Conservation (phyloP, 2,888 invertebrate species). For the Oithona nana region DNA sequence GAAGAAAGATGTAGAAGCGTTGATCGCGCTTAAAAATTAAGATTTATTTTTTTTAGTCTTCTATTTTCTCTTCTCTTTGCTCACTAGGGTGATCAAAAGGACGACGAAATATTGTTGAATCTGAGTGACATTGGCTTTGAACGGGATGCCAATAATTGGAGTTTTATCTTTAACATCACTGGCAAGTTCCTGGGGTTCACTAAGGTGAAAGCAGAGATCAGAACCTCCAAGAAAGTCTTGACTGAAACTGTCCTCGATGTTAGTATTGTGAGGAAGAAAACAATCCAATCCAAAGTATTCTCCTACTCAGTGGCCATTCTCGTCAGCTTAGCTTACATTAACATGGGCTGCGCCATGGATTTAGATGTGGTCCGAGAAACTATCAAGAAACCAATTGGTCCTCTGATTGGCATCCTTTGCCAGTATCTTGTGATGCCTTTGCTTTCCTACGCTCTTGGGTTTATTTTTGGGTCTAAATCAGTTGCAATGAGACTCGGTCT, state of each 20-base stretch:
- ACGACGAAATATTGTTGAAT: slow-evolving; percentile 2
- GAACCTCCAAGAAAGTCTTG: slow-evolving; percentile 9
- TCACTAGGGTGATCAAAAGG: slow-evolving; percentile 2
- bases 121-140: slow-evolving; percentile 3
- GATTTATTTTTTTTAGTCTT: too few relatives aligned
- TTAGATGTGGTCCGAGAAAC: slow-evolving; percentile 45
- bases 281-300: slow-evolving; percentile 36
- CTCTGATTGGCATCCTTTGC: slow-evolving; percentile 51
- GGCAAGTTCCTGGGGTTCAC: slow-evolving; percentile 25
- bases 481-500: slow-evolving; percentile 58
- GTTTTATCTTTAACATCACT: slow-evolving; percentile 22
- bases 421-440: slow-evolving; percentile 74
- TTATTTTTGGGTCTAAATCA: slow-evolving; percentile 45
- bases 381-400: slow-evolving; percentile 51
- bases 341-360: slow-evolving; percentile 75
- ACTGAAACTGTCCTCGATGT: slow-evolving; percentile 24
- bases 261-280: slow-evolving; percentile 31
- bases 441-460: slow-evolving; percentile 53
- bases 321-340: slow-evolving; percentile 61
- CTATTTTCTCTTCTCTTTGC: too few relatives aligned
- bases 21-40: too few relatives aligned
- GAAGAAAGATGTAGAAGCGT: too few relatives aligned
- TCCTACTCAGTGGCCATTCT: slow-evolving; percentile 51
- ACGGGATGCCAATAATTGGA: slow-evolving; percentile 6
- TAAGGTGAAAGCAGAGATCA: slow-evolving; percentile 20